Percentiles rank a stretch among this genome's conserved stretches.
Evolutionary conservation across 2,888 invertebrate species (phyloP).

Genomic region (Bugulina stolonifera): DNA sequence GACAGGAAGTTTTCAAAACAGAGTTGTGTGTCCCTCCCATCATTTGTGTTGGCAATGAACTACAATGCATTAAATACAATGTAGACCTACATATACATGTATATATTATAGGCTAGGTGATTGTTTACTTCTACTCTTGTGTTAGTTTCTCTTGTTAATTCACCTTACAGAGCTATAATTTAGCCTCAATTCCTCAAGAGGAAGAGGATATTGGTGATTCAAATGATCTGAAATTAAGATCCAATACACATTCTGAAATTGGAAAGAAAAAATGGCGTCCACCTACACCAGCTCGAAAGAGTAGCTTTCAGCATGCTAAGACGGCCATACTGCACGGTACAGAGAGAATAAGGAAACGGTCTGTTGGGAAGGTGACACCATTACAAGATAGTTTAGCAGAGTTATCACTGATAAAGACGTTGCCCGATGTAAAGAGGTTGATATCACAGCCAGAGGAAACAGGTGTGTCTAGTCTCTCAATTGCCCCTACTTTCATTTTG

Average conservation of each 20-base stretch:
- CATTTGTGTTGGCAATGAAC: too few relatives aligned
- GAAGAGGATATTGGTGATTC: background rate
- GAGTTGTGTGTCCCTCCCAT: too few relatives aligned
- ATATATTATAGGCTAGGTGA: too few relatives aligned
- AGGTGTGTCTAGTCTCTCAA: too few relatives aligned
- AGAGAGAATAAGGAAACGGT: slow-evolving; percentile 14
- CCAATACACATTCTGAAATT: background rate
- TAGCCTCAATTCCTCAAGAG: too few relatives aligned
- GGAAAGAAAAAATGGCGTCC: background rate
- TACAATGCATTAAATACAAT: too few relatives aligned
- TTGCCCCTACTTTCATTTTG: too few relatives aligned
- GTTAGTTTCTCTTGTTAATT: too few relatives aligned
- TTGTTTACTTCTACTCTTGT: too few relatives aligned
- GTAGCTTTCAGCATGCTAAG: slow-evolving; percentile 23
- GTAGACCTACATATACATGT: too few relatives aligned
- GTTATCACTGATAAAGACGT: background rate
- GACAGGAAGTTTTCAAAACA: too few relatives aligned
- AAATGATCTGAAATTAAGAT: background rate
- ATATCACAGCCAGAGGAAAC: background rate
- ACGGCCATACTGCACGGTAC: background rate
- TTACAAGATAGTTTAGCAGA: background rate
- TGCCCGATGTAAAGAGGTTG: background rate
- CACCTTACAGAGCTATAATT: too few relatives aligned
- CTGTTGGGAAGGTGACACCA: slow-evolving; percentile 7
- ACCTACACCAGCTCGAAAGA: background rate